A percentile compares a stretch with the other conserved stretches of the same genome.
These are phyloP conservation scores for Pycnonotus jocosus DNA, from an alignment of 2,113 vertebrate genomes.

Conservation along the genomic window DNA sequence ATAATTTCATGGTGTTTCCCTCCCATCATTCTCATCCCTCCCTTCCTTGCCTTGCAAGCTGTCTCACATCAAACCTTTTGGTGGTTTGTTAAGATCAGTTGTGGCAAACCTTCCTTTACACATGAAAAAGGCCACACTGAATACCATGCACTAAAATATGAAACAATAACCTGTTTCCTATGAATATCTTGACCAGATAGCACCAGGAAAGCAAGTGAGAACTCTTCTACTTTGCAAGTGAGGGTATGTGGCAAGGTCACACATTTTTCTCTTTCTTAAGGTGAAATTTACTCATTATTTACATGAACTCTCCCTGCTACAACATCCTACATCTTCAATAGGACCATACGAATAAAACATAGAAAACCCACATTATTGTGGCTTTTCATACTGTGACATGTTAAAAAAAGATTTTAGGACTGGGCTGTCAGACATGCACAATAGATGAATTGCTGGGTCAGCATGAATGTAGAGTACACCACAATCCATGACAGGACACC, in stretches of 20 bases:
- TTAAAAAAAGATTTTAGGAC: slow-evolving; percentile 19
- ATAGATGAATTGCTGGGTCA: background rate
- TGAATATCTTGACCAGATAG: background rate
- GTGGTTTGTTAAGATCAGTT: background rate
- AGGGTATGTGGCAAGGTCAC: background rate
- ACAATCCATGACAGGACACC: background rate
- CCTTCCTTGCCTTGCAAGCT: background rate
- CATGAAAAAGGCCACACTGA: background rate
- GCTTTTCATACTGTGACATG: background rate
- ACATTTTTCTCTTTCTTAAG: background rate
- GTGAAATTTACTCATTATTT: slow-evolving; percentile 6
- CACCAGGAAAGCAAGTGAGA: background rate
- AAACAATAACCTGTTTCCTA: background rate
- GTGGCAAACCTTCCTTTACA: background rate
- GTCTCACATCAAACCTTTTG: background rate
- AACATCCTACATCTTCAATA: background rate
- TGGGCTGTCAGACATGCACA: background rate
- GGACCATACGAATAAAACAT: background rate
- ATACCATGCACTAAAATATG: background rate
- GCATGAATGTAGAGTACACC: background rate
- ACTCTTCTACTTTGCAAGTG: background rate
- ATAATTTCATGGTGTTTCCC: background rate
- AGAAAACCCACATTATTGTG: slow-evolving; percentile 35
- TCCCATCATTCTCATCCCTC: background rate
- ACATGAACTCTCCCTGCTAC: background rate